phyloP scores from a whole-genome alignment of 2,113 vertebrate species.

The Psilopogon haemacephalus region DNA sequence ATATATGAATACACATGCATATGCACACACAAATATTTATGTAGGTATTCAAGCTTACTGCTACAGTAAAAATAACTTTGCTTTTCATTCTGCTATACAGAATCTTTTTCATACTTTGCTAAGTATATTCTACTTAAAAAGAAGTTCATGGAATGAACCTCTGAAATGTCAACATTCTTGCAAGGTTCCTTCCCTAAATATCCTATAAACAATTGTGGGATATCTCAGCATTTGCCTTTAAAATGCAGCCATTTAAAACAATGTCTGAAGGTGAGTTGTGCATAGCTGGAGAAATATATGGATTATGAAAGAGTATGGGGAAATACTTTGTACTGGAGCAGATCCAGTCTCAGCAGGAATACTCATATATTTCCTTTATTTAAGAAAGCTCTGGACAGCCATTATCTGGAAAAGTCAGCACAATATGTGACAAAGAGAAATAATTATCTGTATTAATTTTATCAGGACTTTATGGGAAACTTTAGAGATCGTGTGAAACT shows the following conservation, averaged over 20 bases:
- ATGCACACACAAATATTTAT: background rate
- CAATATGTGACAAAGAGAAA: background rate
- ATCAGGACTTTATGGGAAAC: background rate
- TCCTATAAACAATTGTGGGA: background rate
- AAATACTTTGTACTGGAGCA: background rate
- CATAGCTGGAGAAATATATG: background rate
- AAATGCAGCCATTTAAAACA: background rate
- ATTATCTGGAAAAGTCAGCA: background rate
- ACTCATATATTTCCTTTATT: background rate
- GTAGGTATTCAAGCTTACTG: background rate
- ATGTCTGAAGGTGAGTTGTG: background rate
- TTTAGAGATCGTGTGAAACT: background rate
- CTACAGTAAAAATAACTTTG: background rate
- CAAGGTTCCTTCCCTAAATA: background rate
- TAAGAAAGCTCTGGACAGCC: background rate
- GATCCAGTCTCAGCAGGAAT: background rate
- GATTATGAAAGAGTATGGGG: background rate
- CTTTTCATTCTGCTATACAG: background rate
- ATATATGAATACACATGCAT: background rate
- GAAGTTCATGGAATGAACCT: background rate
- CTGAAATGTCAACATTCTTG: background rate
- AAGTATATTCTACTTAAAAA: background rate
- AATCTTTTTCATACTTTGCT: background rate
- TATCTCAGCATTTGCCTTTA: background rate
- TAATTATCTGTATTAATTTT: background rate